phyloP scores from a whole-genome alignment of 2,888 invertebrate genomes.

The Eumerus sabulonum region DNA sequence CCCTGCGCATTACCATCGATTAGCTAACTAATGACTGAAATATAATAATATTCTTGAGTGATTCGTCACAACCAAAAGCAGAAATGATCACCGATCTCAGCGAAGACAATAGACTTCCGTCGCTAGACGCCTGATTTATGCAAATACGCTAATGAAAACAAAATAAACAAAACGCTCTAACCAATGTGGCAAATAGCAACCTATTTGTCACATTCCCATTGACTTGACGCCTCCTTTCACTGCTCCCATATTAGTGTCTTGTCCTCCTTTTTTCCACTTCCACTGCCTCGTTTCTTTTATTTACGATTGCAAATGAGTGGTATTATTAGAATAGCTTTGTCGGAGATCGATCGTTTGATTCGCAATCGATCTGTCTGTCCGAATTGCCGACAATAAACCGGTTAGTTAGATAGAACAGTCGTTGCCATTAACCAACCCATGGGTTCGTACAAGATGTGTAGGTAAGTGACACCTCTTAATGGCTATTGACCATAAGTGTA shows the following conservation, averaged over 20 bases:
- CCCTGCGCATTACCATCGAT: constrained; percentile 26
- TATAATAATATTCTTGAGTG: constrained; percentile 37
- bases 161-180: constrained; percentile 39
- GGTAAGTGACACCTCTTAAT: too few relatives aligned
- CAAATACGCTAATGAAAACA: constrained; percentile 45
- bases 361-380: too few relatives aligned
- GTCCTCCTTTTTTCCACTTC: background rate
- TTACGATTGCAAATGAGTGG: constrained; percentile 57
- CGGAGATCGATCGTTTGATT: too few relatives aligned
- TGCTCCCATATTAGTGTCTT: background rate
- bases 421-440: too few relatives aligned
- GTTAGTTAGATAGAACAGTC: too few relatives aligned
- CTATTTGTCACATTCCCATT: constrained; percentile 59
- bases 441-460: too few relatives aligned
- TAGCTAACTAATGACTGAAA: constrained; percentile 44
- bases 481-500: too few relatives aligned
- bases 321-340: constrained; percentile 42
- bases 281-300: constrained; percentile 13
- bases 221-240: constrained; percentile 53
- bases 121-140: constrained; percentile 48
- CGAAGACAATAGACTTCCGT: constrained; percentile 50
- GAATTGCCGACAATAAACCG: too few relatives aligned
- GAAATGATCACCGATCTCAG: constrained; percentile 7
- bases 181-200: constrained; percentile 64
- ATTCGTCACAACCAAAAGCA: constrained; percentile 23